Base-by-base conservation (phyloP, 2,113 vertebrate genomes). In the Lethenteron reissneri region DNA sequence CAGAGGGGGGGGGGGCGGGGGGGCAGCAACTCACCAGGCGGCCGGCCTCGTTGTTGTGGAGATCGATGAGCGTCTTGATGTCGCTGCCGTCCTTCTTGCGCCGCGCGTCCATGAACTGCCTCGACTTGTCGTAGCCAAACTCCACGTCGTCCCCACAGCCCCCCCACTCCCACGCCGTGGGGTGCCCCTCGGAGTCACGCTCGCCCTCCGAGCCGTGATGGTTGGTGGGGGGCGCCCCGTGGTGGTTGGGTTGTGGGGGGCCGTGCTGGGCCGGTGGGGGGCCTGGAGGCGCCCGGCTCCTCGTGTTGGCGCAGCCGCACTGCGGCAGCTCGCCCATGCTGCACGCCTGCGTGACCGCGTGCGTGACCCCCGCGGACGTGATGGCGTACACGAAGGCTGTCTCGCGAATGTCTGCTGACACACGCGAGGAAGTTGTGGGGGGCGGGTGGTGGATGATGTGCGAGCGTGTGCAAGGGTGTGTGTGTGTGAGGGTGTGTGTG, bases 11-110 rank as follows among this genome's bases (percentile, higher is more conserved):
- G 25, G 25, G 3, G n/a, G n/a, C n/a, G n/a, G 25, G 3, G 25
- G 2, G 21, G 21, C 21, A 41, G 4, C 10, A 14, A 73, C 73
- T 56, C 57, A 73, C 70, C 73, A 73, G n/a, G 2, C 73, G 57
- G 6, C 73, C 73, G 6, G 73, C 73, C 70, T 73, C 73, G n/a
- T 71, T 73, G 70, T 73, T 73, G 70, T 73, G 73, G 25, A 73
- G 73, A 14, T 73, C 59, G 56, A 73, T 72, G 57, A 69, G 10
- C 11, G 71, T 68, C 21, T 70, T 56, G 62, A 72, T 72, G 56
- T 74, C 71, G 21, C 71, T 74, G 56, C 58, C 58, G 2, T 64
- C 73, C 9, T 72, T 69, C 14, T 58, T 72, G 56, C 21, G 17
- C 9, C 70, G 71, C 57, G 70, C 71, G 56, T 71, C 73, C 72